Base-by-base conservation (phyloP, 2,888 invertebrate genomes). In the Cacoxenus indagator region DNA sequence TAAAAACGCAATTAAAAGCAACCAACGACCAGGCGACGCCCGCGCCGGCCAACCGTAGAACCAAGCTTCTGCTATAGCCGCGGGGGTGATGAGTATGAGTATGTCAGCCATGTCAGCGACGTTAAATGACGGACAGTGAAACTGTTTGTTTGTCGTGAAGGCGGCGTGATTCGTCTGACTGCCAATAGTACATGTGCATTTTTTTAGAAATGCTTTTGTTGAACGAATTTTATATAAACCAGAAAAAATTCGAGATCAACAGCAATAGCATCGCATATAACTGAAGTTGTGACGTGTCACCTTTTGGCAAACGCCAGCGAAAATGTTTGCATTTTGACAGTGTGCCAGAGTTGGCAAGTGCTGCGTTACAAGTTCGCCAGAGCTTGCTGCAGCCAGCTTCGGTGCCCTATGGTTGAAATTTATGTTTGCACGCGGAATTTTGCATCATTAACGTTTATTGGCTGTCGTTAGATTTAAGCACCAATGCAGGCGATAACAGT, bases 381-480 rank as follows among this genome's bases (percentile, higher is more conserved):
- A 4, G n/a, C 11, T 9, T 51, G 11, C n/a, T n/a, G n/a, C n/a
- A n/a, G n/a, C n/a, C n/a, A n/a, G n/a, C n/a, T n/a, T n/a, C n/a
- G n/a, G n/a, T n/a, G n/a, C n/a, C n/a, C n/a, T 1, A 51, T 19
- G 4, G 22, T 1, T 51, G 19, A 31, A 22, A 76, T 75, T 73
- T 74, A 73, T 75, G 65, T 19, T 14, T 37, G 37, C 14, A 37
- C 37, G 37, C 65, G 17, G 67, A 71, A 70, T 74, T 74, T 69
- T 71, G 73, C 68, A 72, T 72, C 76, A 76, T 81, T 77, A 78
- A 75, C 73, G 70, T 73, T 74, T 78, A 81, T 78, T 80, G 74
- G 75, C 75, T 73, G 75, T 74, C 80, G 75, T 80, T 77, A 79
- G 76, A 74, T 74, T 72, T 75, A 76, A 77, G 75, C 74, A 75